phyloP scores from a whole-genome alignment of 2,888 invertebrate genomes.

The Troides helena region DNA sequence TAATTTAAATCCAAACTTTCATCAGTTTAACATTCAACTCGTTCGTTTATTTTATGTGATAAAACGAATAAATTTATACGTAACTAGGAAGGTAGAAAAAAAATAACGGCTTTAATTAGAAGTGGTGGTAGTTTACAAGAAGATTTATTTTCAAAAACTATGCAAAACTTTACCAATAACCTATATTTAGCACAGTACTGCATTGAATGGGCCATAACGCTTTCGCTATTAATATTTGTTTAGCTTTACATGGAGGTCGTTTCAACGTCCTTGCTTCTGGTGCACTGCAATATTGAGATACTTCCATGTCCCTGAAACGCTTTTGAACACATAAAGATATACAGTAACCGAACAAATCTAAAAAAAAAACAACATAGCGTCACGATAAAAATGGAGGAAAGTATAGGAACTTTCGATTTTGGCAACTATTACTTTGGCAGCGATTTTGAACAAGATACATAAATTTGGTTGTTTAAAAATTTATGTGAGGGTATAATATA shows the following conservation, averaged over 20 bases:
- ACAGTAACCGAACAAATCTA: not conserved
- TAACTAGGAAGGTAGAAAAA: too few species aligned
- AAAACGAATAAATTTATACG: too few species aligned
- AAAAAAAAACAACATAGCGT: not conserved
- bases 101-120: too few species aligned
- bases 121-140: too few species aligned
- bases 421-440: not conserved
- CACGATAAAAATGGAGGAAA: not conserved
- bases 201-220: not conserved
- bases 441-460: not conserved
- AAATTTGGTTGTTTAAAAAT: not conserved
- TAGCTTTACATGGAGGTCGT: constrained; percentile 14
- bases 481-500: too few species aligned
- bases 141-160: too few species aligned
- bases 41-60: too few species aligned
- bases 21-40: too few species aligned
- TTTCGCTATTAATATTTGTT: constrained; percentile 4
- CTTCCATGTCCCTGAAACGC: constrained; percentile 10
- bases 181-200: not conserved
- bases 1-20: too few species aligned
- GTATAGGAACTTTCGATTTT: not conserved
- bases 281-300: constrained; percentile 26
- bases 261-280: constrained; percentile 23
- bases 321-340: constrained; percentile 3
- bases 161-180: too few species aligned